Evolutionary conservation across 2,797 vertebrate genomes (phyloP).

Genomic region (Paramormyrops hopkinsi): DNA sequence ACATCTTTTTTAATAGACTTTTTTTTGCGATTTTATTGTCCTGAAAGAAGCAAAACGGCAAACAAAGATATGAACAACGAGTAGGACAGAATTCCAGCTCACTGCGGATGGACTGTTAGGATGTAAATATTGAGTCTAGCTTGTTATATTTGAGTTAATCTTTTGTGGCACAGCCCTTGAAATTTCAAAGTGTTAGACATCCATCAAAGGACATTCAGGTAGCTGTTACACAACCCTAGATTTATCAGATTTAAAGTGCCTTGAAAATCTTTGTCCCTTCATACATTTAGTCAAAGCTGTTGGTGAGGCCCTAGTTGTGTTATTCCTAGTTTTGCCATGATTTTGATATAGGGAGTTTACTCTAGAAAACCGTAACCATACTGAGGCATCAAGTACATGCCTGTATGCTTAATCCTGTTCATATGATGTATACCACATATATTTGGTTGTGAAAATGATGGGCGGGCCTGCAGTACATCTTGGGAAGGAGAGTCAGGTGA

Average conservation of each 20-base stretch:
- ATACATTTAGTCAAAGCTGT: neutral
- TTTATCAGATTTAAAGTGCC: slow-evolving; percentile 9
- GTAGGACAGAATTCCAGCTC: neutral
- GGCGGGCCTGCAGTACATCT: neutral
- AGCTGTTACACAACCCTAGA: neutral
- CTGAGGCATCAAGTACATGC: neutral
- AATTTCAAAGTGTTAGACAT: slow-evolving; percentile 1
- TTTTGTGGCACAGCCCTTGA: slow-evolving; percentile 3
- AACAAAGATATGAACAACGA: neutral
- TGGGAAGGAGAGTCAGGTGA: neutral
- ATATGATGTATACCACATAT: neutral
- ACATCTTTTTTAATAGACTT: neutral
- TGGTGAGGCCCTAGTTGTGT: neutral
- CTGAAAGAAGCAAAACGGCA: neutral
- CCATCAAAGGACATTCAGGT: neutral
- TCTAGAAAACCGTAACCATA: neutral
- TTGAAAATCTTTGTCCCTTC: neutral
- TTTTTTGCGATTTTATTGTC: neutral
- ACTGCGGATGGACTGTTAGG: neutral
- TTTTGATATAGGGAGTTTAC: neutral
- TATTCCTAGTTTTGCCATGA: neutral
- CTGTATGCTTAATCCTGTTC: neutral
- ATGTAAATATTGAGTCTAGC: slow-evolving; percentile 7
- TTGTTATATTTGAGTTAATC: slow-evolving; percentile 6
- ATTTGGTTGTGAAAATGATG: neutral